Evolutionary conservation across 2,113 vertebrate species (phyloP), one percentile per base, ranked within the genome.

Genomic region (Rhagologus leucostigma): DNA sequence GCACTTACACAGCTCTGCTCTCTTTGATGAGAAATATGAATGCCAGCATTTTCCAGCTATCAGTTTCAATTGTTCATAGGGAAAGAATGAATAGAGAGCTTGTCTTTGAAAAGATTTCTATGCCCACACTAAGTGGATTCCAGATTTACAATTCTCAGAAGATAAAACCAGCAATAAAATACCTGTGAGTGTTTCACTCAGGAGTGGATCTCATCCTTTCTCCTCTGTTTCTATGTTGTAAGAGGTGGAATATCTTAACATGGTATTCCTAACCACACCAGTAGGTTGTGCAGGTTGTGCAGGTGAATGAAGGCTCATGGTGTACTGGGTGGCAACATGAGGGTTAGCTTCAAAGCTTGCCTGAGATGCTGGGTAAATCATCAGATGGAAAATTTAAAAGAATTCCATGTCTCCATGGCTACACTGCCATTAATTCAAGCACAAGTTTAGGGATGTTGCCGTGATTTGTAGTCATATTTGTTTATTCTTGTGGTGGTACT

Each of bases 21-120:
- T 64, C 32, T 82, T 93, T 88, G 68, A 86, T 52, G 85, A 67
- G 29, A 76, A 84, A 91, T 92, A 78, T 37, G 49, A 92, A 84
- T 32, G 20, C 33, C 37, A 90, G 29, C 33, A 23, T 35, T 96
- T 96, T 96, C 44, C 56, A 86, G 7, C n/a, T 57, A 41, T 29
- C 11, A 17, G 11, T 9, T 90, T 46, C 59, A 53, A 62, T 24
- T 75, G 5, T 42, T 88, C 92, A 30, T 56, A 75, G 74, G 65
- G 26, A 92, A 90, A 95, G 42, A 21, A 21, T 29, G 12, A 59
- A 55, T 5, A 74, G 42, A 11, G 21, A 37, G 22, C 68, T 56
- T 75, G 35, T n/a, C 35, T 27, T 16, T 76, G 39, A 57, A 95
- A 84, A 84, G 2, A 62, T 60, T 84, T 53, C 55, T 91, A 23